Conservation (phyloP, 2,797 vertebrate genomes). For the Pempheris klunzingeri region DNA sequence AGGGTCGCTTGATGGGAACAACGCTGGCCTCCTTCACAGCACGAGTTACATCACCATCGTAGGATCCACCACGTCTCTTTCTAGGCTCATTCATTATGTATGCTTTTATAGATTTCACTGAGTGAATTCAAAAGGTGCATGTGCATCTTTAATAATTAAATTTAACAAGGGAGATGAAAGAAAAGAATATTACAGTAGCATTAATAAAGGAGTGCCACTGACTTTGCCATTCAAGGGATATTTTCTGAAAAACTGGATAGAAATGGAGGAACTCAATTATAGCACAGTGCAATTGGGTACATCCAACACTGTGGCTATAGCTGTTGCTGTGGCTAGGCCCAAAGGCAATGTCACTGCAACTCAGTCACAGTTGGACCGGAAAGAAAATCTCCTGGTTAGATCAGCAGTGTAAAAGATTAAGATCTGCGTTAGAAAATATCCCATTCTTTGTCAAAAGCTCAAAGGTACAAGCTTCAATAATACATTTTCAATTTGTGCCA, state of each 20-base stretch:
- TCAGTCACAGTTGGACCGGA: too few relatives aligned
- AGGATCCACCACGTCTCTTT: not conserved
- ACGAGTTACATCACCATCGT: not conserved
- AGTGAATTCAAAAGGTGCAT: not conserved
- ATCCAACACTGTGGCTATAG: not conserved
- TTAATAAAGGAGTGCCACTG: not conserved
- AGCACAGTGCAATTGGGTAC: not conserved
- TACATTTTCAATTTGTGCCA: too few relatives aligned
- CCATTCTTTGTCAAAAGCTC: not conserved
- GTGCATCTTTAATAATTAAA: not conserved
- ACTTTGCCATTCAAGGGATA: not conserved
- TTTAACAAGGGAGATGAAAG: not conserved
- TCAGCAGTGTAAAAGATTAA: not conserved
- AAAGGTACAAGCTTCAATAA: not conserved
- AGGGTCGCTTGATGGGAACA: conserved; percentile 22
- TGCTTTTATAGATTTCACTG: not conserved
- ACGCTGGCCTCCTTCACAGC: conserved; percentile 2
- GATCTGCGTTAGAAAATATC: not conserved
- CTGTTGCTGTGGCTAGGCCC: not conserved
- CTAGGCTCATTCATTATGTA: not conserved
- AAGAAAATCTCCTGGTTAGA: too few relatives aligned
- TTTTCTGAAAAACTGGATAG: not conserved
- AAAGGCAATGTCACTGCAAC: too few relatives aligned
- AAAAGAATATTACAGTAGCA: not conserved
- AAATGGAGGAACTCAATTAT: not conserved